Conservation (phyloP, 1,140 invertebrate species). For the Theocolax elegans region DNA sequence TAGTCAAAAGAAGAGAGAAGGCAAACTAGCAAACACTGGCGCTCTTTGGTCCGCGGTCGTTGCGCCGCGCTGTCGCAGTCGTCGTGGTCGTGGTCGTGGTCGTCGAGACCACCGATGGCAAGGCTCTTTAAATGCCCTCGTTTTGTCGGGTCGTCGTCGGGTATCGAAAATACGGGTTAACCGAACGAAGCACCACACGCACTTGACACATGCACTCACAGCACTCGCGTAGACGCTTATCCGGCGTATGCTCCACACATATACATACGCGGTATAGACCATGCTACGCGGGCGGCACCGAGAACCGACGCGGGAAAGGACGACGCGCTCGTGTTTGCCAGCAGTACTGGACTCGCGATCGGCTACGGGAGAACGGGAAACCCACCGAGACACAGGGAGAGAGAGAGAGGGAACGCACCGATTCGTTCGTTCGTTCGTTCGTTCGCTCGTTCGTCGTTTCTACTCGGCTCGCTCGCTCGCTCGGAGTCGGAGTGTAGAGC, state of each 20-base stretch:
- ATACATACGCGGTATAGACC: neutral
- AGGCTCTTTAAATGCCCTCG: conserved; percentile 37
- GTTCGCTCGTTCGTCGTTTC: too few relatives aligned
- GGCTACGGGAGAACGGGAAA: neutral
- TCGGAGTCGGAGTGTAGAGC: neutral
- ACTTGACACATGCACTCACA: neutral
- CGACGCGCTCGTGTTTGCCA: neutral
- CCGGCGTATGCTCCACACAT: neutral
- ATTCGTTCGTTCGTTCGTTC: too few relatives aligned
- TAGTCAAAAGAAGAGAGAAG: neutral
- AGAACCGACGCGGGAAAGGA: neutral
- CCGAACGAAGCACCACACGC: neutral
- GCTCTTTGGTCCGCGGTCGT: conserved; percentile 19
- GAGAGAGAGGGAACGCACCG: too few relatives aligned
- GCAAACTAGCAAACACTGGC: neutral
- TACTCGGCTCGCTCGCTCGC: too few relatives aligned
- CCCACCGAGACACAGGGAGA: neutral
- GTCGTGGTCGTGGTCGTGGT: too few relatives aligned
- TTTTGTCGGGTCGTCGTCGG: conserved; percentile 1
- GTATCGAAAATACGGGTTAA: neutral
- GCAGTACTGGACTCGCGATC: neutral
- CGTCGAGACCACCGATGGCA: conserved; percentile 9
- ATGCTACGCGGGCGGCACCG: neutral
- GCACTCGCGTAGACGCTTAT: neutral
- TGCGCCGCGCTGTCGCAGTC: conserved; percentile 2